These are phyloP conservation scores for Drosophila kanapiae DNA, from an alignment of 1,140 invertebrate genomes.

Conservation along the genomic window DNA sequence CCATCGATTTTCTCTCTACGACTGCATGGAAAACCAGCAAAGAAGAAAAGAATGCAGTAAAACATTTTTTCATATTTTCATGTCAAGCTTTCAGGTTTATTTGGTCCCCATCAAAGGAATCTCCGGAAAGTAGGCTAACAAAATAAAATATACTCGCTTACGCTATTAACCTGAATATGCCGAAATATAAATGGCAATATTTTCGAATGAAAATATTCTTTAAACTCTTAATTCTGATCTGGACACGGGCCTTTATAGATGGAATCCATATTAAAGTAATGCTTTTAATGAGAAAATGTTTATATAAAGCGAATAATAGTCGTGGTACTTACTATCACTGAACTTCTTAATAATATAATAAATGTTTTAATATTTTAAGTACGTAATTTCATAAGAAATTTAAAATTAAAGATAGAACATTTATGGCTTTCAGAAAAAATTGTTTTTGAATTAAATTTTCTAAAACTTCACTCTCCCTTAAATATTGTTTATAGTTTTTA, in stretches of 20 bases:
- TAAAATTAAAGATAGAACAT: too few species aligned
- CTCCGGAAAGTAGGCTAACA: constrained; percentile 35
- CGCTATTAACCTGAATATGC: not conserved
- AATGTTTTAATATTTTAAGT: not conserved
- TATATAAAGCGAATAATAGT: not conserved
- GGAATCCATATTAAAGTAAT: too few species aligned
- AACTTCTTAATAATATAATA: not conserved
- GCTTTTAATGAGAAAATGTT: not conserved
- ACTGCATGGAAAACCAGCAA: constrained; percentile 4
- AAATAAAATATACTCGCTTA: not conserved
- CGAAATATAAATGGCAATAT: too few species aligned
- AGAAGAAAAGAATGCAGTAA: constrained; percentile 24
- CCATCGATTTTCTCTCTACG: constrained; percentile 35
- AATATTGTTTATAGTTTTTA: not conserved
- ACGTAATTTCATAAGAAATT: not conserved
- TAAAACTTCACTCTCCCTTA: not conserved
- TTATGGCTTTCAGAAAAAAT: not conserved
- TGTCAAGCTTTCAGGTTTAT: not conserved
- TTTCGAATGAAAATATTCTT: not conserved
- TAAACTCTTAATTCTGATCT: not conserved
- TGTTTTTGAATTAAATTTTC: not conserved
- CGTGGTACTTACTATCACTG: too few species aligned
- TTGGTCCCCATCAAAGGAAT: not conserved
- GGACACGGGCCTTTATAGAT: not conserved
- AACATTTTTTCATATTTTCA: constrained; percentile 7